phyloP scores from a whole-genome alignment of 2,888 invertebrate species.

The Agonopterix arenella region DNA sequence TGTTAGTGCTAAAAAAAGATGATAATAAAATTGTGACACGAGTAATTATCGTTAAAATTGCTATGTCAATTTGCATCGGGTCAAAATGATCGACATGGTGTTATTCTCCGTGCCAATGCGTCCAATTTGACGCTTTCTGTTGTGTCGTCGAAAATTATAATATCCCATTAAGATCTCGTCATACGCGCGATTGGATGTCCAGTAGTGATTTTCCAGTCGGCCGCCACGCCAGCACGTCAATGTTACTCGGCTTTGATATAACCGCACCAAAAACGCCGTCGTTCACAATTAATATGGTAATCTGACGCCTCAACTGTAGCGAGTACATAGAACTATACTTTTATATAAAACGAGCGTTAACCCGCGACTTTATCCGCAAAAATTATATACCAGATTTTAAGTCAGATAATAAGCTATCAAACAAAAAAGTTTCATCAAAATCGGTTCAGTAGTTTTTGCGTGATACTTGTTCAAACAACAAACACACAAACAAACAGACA shows the following conservation, averaged over 20 bases:
- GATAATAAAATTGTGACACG: too few relatives aligned
- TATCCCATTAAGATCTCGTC: slow-evolving; percentile 64
- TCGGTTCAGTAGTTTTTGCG: too few relatives aligned
- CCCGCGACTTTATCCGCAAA: too few relatives aligned
- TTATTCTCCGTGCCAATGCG: slow-evolving; percentile 15
- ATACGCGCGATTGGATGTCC: slow-evolving; percentile 54
- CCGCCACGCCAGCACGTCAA: slow-evolving; percentile 8
- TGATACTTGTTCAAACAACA: too few relatives aligned
- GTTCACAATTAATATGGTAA: slow-evolving; percentile 62
- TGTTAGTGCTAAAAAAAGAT: too few relatives aligned
- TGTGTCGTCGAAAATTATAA: slow-evolving; percentile 49
- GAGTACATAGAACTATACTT: too few relatives aligned
- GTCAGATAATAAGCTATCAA: too few relatives aligned
- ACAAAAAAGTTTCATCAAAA: too few relatives aligned
- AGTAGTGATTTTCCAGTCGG: slow-evolving; percentile 47
- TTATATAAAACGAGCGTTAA: too few relatives aligned
- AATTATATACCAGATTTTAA: too few relatives aligned
- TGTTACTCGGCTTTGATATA: neutral
- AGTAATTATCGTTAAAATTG: too few relatives aligned
- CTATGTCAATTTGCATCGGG: neutral
- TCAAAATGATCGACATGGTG: slow-evolving; percentile 1
- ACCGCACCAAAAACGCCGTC: slow-evolving; percentile 38
- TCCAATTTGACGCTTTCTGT: slow-evolving; percentile 42
- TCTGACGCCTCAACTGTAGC: slow-evolving; percentile 17
- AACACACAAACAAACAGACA: too few relatives aligned